Conservation (phyloP, 2,113 vertebrate species). For the Petrocephalus zakoni region DNA sequence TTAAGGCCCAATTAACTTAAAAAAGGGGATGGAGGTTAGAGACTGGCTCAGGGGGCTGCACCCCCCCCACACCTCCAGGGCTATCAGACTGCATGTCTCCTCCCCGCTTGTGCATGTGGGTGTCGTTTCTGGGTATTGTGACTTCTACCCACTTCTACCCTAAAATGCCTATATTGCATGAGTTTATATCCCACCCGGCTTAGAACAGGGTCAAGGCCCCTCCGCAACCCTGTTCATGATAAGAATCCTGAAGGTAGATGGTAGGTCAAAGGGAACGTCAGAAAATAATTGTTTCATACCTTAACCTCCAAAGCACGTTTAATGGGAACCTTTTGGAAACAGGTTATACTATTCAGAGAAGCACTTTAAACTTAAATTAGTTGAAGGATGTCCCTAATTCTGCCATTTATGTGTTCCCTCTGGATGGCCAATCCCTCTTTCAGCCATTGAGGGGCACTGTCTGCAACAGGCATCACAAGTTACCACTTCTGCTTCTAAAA, state of each 20-base stretch:
- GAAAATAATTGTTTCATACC: background rate
- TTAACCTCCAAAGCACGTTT: background rate
- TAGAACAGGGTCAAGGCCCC: background rate
- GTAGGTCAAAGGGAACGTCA: background rate
- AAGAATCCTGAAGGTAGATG: background rate
- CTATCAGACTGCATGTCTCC: background rate
- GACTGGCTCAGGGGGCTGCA: background rate
- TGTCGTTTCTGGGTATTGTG: background rate
- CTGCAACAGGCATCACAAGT: background rate
- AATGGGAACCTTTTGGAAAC: background rate
- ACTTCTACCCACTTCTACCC: background rate
- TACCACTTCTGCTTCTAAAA: background rate
- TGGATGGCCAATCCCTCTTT: background rate
- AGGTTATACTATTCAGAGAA: background rate
- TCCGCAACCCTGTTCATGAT: background rate
- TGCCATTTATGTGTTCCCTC: background rate
- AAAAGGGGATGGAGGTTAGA: background rate
- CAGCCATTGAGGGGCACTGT: background rate
- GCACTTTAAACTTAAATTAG: background rate
- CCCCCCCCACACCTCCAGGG: background rate
- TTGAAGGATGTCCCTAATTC: background rate
- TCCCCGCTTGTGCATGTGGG: background rate
- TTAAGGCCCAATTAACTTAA: constrained; percentile 40
- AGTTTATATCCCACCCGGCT: background rate
- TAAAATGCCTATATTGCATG: background rate